phyloP scores from a whole-genome alignment of 2,113 vertebrate species.

The Girardinichthys multiradiatus region DNA sequence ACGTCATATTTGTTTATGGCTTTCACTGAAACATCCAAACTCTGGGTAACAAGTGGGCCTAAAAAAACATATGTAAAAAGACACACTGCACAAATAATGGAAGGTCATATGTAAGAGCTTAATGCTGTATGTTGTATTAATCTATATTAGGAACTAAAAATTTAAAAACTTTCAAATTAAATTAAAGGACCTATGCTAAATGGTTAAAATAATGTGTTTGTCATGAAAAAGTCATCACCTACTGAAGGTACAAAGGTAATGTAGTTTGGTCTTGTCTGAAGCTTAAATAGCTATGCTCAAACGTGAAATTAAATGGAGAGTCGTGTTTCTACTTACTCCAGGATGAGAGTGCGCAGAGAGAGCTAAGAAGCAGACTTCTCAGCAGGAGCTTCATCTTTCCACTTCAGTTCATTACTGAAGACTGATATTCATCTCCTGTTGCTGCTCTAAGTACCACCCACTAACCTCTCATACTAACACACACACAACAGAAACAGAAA shows the following conservation, averaged over 20 bases:
- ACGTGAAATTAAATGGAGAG: background rate
- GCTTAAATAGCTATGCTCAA: background rate
- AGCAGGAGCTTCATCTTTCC: constrained; percentile 56
- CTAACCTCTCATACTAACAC: background rate
- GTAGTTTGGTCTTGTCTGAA: background rate
- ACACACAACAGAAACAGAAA: background rate
- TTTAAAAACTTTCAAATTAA: background rate
- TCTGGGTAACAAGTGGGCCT: too few relatives aligned
- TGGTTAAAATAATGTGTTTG: background rate
- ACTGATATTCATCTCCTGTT: background rate
- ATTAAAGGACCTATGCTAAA: background rate
- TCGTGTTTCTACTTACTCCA: constrained; percentile 51
- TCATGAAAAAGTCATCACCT: background rate
- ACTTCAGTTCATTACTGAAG: background rate
- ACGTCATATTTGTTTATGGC: background rate
- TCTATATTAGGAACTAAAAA: background rate
- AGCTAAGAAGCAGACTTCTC: constrained; percentile 21
- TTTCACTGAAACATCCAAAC: too few relatives aligned
- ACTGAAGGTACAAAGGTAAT: background rate
- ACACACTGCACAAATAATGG: background rate
- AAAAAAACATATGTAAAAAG: background rate
- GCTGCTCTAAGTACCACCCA: background rate
- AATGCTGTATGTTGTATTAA: background rate
- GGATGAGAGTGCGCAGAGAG: constrained; percentile 10
- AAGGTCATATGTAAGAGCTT: too few relatives aligned